Conservation (phyloP, 2,888 invertebrate genomes). For the Meteorus colon region DNA sequence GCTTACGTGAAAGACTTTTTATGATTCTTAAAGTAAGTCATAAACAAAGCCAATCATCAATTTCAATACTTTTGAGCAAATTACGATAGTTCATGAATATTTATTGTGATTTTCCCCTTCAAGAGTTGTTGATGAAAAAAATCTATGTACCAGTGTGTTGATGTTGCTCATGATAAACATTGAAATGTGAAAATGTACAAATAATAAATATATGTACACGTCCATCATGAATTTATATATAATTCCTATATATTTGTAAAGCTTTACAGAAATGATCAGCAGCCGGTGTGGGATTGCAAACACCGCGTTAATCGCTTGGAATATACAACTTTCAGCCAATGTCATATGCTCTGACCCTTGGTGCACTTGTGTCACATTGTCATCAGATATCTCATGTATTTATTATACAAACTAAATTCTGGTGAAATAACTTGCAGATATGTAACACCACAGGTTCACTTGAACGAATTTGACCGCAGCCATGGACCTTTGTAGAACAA, state of each 20-base stretch:
- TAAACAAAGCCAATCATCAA: too few relatives aligned
- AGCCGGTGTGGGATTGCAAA: conserved; percentile 11
- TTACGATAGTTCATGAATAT: too few relatives aligned
- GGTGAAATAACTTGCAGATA: neutral
- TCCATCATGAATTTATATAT: neutral
- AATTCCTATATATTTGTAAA: neutral
- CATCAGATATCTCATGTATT: conserved; percentile 25
- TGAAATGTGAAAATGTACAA: neutral
- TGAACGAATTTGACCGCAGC: conserved; percentile 30
- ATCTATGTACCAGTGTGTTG: too few relatives aligned
- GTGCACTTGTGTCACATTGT: conserved; percentile 21
- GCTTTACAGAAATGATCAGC: neutral
- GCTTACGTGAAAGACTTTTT: too few relatives aligned
- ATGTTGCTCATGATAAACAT: neutral
- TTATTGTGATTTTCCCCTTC: too few relatives aligned
- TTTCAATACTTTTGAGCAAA: too few relatives aligned
- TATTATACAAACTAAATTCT: conserved; percentile 35
- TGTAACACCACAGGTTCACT: conserved; percentile 16
- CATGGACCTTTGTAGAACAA: too few relatives aligned
- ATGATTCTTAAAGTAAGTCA: too few relatives aligned
- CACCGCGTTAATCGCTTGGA: conserved; percentile 41
- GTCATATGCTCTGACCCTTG: conserved; percentile 38
- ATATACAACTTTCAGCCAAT: conserved; percentile 36
- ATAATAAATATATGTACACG: neutral
- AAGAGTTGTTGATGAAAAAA: too few relatives aligned